These are phyloP conservation scores for Tenebrosternarchus preto DNA, from an alignment of 2,113 vertebrate species.

Conservation along the genomic window DNA sequence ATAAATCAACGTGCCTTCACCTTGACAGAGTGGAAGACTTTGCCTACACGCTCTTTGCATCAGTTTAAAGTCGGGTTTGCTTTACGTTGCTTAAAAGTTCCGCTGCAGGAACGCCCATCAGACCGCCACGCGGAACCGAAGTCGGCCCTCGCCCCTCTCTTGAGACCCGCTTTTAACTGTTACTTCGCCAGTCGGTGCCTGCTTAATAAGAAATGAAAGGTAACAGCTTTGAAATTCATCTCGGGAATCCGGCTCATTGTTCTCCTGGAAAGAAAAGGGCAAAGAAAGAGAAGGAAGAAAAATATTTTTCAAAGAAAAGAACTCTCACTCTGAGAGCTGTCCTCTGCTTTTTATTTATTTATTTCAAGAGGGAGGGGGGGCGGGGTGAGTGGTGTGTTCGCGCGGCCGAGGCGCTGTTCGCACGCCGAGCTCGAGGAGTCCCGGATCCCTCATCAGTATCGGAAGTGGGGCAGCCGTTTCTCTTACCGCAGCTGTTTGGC, in stretches of 20 bases:
- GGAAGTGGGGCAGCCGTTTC: conserved; percentile 53
- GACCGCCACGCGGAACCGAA: not conserved
- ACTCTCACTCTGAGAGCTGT: conserved; percentile 19
- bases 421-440: conserved; percentile 42
- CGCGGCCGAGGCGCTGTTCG: conserved; percentile 33
- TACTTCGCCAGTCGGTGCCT: conserved; percentile 68
- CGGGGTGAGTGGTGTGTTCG: conserved; percentile 36
- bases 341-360: conserved; percentile 18
- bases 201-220: conserved; percentile 90
- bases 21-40: not conserved
- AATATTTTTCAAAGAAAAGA: conserved; percentile 35
- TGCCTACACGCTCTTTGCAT: not conserved
- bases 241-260: conserved; percentile 86
- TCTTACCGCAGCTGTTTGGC: not conserved
- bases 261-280: conserved; percentile 60
- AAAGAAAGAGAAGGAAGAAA: not conserved
- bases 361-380: conserved; percentile 18
- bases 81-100: not conserved
- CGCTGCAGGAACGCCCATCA: not conserved
- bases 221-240: conserved; percentile 90
- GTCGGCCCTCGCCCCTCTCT: not conserved
- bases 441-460: conserved; percentile 44
- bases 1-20: not conserved
- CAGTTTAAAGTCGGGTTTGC: not conserved
- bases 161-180: conserved; percentile 4